phyloP scores from a whole-genome alignment of 2,113 vertebrate genomes.

The Cyphomyrus plagiostoma region DNA sequence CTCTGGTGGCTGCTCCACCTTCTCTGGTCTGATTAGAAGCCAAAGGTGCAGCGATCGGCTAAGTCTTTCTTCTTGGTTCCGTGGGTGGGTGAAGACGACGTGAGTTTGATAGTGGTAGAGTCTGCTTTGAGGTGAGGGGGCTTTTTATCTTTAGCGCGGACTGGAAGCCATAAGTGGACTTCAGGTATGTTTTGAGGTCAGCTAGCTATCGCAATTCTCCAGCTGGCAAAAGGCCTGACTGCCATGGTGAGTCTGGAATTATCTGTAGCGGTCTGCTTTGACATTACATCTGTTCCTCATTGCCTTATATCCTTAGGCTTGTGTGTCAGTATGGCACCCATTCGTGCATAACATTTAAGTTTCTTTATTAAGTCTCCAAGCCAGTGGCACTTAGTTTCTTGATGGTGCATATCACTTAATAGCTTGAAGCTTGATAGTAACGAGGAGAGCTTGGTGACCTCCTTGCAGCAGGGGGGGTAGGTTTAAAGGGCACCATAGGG shows the following conservation, averaged over 20 bases:
- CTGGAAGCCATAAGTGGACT: neutral
- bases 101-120: neutral
- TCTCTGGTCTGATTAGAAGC: neutral
- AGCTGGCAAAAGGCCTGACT: neutral
- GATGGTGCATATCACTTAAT: neutral
- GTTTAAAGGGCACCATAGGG: neutral
- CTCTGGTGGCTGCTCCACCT: neutral
- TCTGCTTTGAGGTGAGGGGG: neutral
- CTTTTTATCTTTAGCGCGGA: neutral
- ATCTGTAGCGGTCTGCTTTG: neutral
- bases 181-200: neutral
- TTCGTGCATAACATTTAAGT: neutral
- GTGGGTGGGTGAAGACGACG: neutral
- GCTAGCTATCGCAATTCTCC: neutral
- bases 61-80: neutral
- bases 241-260: neutral
- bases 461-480: neutral
- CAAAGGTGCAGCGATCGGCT: neutral
- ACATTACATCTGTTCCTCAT: neutral
- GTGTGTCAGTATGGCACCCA: neutral
- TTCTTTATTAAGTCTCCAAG: neutral
- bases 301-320: neutral
- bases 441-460: neutral
- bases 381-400: neutral
- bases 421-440: neutral